Base-by-base conservation (phyloP, 2,113 vertebrate species). In the Leptosomus discolor region DNA sequence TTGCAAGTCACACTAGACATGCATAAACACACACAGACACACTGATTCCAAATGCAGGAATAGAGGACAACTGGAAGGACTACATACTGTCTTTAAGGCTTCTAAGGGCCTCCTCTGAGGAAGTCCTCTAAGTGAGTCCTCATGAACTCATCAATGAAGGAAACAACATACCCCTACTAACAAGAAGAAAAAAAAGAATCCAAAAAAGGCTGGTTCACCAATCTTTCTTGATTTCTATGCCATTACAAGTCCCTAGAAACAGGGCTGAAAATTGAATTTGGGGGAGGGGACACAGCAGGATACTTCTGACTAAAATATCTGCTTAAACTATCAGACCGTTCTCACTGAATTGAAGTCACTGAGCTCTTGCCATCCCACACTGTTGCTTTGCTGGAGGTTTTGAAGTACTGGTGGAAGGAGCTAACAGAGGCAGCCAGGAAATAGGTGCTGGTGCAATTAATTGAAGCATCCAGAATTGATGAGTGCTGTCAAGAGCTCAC, bases 381-480 rank as follows among this genome's bases (percentile, higher is more conserved):
- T 81, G 41, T 69, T 5, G 26, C 73, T 92, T 85, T 79, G 37
- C 63, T 90, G 65, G 22, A 74, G 46, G 24, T 93, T 92, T 90
- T 87, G 36, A 94, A 80, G 71, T 20, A 61, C 39, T 65, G 80
- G 74, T 0, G 1, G 80, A 95, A 84, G 75, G 34, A 79, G 16
- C 56, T 56, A 81, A 76, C 19, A 82, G 71, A 95, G 51, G 71
- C 87, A 96, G 43, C 36, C 58, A 53, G 87, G 61, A 96, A 76
- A 93, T 63, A 65, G 85, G 89, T 89, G 65, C 82, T 89, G 85
- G 54, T 39, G 69, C 85, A 96, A 95, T 97, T 97, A 96, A 97
- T 85, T 95, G 94, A 93, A 94, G 75, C 53, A 79, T 87, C 63
- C 76, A 92, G 91, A 97, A 97, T 51, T 95, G 94, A 97, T 95